phyloP scores from a whole-genome alignment of 2,113 vertebrate species.

The Coptodon bakossiorum region DNA sequence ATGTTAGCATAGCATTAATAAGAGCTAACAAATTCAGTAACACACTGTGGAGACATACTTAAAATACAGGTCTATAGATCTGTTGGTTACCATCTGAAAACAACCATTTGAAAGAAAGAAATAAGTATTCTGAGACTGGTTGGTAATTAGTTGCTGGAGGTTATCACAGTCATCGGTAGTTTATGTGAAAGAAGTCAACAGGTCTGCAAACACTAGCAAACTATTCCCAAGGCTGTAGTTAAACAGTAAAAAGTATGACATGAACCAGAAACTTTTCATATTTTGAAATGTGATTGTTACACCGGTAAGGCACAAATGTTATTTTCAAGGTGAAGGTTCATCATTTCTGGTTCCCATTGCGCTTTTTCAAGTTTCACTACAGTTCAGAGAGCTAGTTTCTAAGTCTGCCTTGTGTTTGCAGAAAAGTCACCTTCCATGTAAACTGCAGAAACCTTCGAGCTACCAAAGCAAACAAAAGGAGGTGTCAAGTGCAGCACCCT shows the following conservation, averaged over 20 bases:
- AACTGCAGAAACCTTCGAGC: neutral
- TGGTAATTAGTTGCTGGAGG: neutral
- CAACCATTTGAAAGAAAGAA: neutral
- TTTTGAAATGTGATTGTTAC: neutral
- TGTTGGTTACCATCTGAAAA: neutral
- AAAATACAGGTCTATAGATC: neutral
- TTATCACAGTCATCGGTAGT: neutral
- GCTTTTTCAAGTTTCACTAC: neutral
- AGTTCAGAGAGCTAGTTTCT: neutral
- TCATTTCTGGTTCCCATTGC: accelerated
- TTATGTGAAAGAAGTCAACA: neutral
- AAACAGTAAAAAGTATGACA: neutral
- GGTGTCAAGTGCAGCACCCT: neutral
- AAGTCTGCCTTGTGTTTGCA: neutral
- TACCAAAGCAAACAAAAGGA: neutral
- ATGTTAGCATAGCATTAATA: neutral
- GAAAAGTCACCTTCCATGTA: neutral
- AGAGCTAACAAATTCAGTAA: neutral
- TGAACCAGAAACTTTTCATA: neutral
- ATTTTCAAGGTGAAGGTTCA: neutral
- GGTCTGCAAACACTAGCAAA: neutral
- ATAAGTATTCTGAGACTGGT: neutral
- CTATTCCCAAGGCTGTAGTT: neutral
- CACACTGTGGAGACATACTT: neutral
- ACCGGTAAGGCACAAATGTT: neutral